These are phyloP conservation scores for Ochropleura plecta DNA, from an alignment of 2,888 invertebrate genomes.

Conservation along the genomic window DNA sequence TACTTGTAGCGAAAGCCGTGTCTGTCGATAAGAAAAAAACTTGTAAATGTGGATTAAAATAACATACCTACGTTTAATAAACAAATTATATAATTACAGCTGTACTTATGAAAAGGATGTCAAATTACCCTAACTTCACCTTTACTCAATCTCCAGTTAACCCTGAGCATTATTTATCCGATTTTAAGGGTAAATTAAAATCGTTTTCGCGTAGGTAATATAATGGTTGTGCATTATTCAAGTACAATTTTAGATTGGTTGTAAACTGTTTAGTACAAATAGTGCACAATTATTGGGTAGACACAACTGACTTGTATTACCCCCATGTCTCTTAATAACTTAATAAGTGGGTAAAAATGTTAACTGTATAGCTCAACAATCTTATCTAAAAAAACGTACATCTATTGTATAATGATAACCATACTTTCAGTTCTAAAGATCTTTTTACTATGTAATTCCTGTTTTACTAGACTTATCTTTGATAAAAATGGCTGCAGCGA, in stretches of 20 bases:
- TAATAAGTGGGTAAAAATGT: constrained; percentile 21
- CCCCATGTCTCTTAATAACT: constrained; percentile 27
- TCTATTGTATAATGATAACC: constrained; percentile 43
- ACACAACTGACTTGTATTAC: constrained; percentile 26
- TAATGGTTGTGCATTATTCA: constrained; percentile 71
- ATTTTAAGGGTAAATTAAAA: constrained; percentile 30
- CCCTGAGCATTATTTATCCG: constrained; percentile 4
- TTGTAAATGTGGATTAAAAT: constrained; percentile 32
- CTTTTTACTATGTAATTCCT: constrained; percentile 48
- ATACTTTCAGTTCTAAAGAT: constrained; percentile 50
- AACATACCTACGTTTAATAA: not conserved
- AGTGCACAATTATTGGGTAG: constrained; percentile 65
- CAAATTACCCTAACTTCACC: constrained; percentile 30
- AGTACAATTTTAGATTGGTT: constrained; percentile 67
- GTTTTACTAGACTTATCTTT: constrained; percentile 60
- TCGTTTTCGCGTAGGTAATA: constrained; percentile 37
- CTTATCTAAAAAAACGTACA: constrained; percentile 27
- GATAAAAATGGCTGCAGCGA: constrained; percentile 62
- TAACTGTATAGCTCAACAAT: constrained; percentile 44
- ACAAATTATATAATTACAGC: constrained; percentile 17
- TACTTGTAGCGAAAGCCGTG: constrained; percentile 68
- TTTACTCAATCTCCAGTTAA: constrained; percentile 18
- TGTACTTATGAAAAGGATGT: constrained; percentile 40
- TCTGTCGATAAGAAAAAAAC: constrained; percentile 40
- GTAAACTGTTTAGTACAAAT: constrained; percentile 61